These are phyloP conservation scores for Agrochola litura DNA, from an alignment of 2,888 invertebrate species.

Conservation along the genomic window DNA sequence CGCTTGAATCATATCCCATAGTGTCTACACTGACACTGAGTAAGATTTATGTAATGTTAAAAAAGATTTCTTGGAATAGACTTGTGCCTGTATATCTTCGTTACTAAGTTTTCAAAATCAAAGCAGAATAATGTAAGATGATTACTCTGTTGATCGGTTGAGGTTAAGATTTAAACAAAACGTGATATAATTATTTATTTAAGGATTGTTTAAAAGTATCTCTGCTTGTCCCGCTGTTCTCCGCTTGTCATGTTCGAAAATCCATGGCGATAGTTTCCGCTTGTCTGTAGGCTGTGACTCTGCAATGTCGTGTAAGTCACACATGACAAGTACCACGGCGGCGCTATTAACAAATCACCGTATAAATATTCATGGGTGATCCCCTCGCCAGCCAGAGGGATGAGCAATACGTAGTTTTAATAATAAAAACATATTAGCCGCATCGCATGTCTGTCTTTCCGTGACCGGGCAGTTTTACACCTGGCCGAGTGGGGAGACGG, in stretches of 20 bases:
- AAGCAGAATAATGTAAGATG: background rate
- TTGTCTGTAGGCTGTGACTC: conserved; percentile 14
- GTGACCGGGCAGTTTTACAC: conserved; percentile 90
- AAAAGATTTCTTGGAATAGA: conserved; percentile 24
- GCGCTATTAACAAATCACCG: conserved; percentile 86
- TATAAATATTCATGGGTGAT: conserved; percentile 88
- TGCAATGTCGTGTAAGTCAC: conserved; percentile 42
- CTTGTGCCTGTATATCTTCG: background rate
- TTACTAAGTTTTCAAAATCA: conserved; percentile 1
- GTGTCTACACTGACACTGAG: conserved; percentile 37
- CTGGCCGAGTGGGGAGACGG: conserved; percentile 83
- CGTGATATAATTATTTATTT: background rate
- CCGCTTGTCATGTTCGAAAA: background rate
- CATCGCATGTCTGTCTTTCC: conserved; percentile 89
- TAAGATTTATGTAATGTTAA: conserved; percentile 28
- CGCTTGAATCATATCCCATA: conserved; percentile 69
- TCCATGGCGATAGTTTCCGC: background rate
- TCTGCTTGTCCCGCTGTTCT: background rate
- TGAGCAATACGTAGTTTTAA: conserved; percentile 86
- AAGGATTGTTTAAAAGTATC: background rate
- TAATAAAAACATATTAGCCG: conserved; percentile 90
- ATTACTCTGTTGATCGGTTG: background rate
- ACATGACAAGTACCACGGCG: conserved; percentile 45
- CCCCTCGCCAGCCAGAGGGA: conserved; percentile 79
- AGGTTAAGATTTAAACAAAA: background rate